Percentiles rank a stretch among this genome's conserved stretches.
Evolutionary conservation across 2,797 vertebrate species (phyloP).

Genomic region (Gouania willdenowi): DNA sequence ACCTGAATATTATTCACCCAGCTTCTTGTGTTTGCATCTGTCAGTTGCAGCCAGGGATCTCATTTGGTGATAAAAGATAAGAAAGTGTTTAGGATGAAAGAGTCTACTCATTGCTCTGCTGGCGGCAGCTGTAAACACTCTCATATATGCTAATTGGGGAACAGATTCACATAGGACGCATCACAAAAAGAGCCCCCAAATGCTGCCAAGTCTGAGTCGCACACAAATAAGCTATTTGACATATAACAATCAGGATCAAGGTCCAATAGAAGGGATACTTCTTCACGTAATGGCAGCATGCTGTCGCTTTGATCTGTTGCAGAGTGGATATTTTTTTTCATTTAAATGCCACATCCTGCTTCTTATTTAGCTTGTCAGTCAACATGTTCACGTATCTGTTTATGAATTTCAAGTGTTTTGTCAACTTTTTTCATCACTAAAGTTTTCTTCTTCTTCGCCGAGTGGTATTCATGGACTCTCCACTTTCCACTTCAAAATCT

Average conservation of each 20-base stretch:
- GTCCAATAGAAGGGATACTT: constrained; percentile 28
- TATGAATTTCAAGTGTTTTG: not conserved
- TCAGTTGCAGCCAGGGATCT: constrained; percentile 27
- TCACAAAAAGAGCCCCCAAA: constrained; percentile 8
- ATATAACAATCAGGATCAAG: constrained; percentile 1
- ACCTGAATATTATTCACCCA: no score
- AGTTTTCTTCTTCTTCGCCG: not conserved
- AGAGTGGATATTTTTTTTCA: constrained; percentile 10
- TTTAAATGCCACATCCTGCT: constrained; percentile 2
- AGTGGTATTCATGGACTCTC: not conserved
- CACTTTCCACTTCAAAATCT: no score
- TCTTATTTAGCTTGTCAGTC: not conserved
- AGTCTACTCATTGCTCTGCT: constrained; percentile 12
- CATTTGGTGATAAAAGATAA: constrained; percentile 21
- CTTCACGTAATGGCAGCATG: constrained; percentile 6
- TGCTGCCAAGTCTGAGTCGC: constrained; percentile 12
- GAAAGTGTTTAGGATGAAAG: constrained; percentile 46
- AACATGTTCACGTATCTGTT: not conserved
- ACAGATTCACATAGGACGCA: constrained; percentile 3
- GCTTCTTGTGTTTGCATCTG: no score
- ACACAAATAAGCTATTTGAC: constrained; percentile 13
- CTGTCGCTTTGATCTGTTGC: constrained; percentile 8
- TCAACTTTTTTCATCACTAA: not conserved
- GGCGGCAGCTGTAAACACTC: constrained; percentile 19
- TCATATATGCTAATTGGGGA: constrained; percentile 30